Conservation (phyloP, 2,797 vertebrate genomes). For the Kryptolebias ocellatus region DNA sequence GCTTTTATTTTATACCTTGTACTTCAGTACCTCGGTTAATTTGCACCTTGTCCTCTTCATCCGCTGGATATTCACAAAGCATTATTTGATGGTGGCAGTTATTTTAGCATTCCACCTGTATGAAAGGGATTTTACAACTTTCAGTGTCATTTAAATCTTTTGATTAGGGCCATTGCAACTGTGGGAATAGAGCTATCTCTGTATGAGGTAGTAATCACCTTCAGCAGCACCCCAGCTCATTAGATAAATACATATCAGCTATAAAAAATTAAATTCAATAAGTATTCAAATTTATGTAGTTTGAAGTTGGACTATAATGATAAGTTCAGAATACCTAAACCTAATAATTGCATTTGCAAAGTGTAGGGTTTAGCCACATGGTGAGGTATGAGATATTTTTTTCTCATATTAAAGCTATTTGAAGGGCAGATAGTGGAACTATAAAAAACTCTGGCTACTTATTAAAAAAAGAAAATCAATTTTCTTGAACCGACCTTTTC, state of each 20-base stretch:
- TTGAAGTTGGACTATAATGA: constrained; percentile 3
- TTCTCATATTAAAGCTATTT: constrained; percentile 12
- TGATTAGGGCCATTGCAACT: neutral
- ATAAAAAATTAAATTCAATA: constrained; percentile 5
- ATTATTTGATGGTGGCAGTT: neutral
- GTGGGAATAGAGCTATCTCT: neutral
- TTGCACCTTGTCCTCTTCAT: constrained; percentile 6
- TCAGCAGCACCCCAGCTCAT: neutral
- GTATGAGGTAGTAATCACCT: neutral
- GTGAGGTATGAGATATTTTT: constrained; percentile 5
- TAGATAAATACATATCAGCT: neutral
- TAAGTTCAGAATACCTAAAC: neutral
- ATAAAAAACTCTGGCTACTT: neutral
- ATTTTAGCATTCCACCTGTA: neutral
- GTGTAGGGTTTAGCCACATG: neutral
- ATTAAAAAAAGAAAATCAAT: constrained; percentile 7
- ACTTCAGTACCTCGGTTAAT: neutral
- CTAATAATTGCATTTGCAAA: constrained; percentile 9
- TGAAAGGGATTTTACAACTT: constrained; percentile 4
- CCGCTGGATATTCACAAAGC: neutral
- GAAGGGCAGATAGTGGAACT: constrained; percentile 7
- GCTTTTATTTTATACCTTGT: neutral
- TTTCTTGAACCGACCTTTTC: constrained; percentile 15
- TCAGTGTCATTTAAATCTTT: neutral
- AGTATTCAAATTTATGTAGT: constrained; percentile 4